phyloP scores from a whole-genome alignment of 2,113 vertebrate species.

The Lota lota region DNA sequence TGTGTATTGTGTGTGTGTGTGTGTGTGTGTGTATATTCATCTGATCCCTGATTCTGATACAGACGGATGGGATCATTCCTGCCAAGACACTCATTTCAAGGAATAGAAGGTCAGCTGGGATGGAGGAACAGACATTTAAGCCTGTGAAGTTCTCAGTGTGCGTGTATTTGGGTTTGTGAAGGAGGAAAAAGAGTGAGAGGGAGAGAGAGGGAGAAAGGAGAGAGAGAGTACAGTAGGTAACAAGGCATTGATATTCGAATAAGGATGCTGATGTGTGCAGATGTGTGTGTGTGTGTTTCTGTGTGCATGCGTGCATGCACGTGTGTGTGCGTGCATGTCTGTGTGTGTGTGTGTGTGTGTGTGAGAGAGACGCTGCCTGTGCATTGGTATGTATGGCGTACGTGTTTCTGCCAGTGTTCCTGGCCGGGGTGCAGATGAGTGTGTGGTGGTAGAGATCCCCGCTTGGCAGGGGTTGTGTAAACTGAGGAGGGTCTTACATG shows the following conservation, averaged over 20 bases:
- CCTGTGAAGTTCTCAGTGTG: not conserved
- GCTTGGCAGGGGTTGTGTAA: slow-evolving; percentile 79
- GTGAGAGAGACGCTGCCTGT: slow-evolving; percentile 20
- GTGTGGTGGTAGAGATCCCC: slow-evolving; percentile 59
- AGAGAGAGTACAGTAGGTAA: too few species aligned
- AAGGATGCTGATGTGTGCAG: too few species aligned
- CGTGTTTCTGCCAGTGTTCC: slow-evolving; percentile 32
- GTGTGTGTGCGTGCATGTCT: not conserved
- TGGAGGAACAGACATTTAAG: slow-evolving; percentile 4
- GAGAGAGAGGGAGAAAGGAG: not conserved
- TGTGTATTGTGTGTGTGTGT: slow-evolving; percentile 10
- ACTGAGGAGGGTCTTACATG: slow-evolving; percentile 80
- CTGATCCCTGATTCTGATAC: slow-evolving; percentile 21
- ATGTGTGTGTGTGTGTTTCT: not conserved
- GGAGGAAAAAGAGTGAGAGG: not conserved
- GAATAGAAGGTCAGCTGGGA: slow-evolving; percentile 23
- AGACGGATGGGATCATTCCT: slow-evolving; percentile 34
- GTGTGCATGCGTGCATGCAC: not conserved
- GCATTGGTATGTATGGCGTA: slow-evolving; percentile 1
- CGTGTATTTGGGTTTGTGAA: not conserved
- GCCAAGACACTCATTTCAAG: slow-evolving; percentile 35
- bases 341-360: slow-evolving; percentile 7
- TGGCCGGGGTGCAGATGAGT: slow-evolving; percentile 37
- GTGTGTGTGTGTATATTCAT: not conserved
- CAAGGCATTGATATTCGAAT: too few species aligned